These are phyloP conservation scores for Cheilosia vulpina DNA, from an alignment of 2,888 invertebrate genomes.

Conservation along the genomic window DNA sequence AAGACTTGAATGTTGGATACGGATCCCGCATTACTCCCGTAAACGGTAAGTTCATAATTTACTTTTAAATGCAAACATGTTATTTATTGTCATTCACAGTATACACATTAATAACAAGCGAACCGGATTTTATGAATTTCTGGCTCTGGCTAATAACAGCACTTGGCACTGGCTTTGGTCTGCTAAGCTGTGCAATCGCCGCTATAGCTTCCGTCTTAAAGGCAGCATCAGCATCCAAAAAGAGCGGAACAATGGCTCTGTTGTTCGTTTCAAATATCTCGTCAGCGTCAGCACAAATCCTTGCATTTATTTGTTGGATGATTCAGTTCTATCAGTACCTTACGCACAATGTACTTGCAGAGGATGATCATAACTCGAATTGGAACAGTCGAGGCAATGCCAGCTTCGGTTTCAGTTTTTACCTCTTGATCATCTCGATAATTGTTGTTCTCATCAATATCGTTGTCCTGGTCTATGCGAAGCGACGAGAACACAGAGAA, in stretches of 20 bases:
- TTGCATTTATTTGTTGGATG: slow-evolving; percentile 92
- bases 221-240: slow-evolving; percentile 82
- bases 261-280: slow-evolving; percentile 81
- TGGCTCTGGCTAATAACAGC: slow-evolving; percentile 83
- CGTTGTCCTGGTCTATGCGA: slow-evolving; percentile 80
- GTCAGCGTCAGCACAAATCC: slow-evolving; percentile 89
- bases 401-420: slow-evolving; percentile 94
- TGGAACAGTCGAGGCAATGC: slow-evolving; percentile 94
- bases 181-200: slow-evolving; percentile 82
- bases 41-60: slow-evolving; percentile 86
- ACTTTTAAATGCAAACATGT: background rate
- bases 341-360: slow-evolving; percentile 91
- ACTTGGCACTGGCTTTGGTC: slow-evolving; percentile 82
- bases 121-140: slow-evolving; percentile 81
- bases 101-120: slow-evolving; percentile 80
- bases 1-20: slow-evolving; percentile 91
- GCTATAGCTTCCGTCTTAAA: slow-evolving; percentile 83
- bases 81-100: slow-evolving; percentile 76
- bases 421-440: slow-evolving; percentile 83
- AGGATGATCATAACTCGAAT: slow-evolving; percentile 90
- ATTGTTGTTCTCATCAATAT: slow-evolving; percentile 82
- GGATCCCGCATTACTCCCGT: slow-evolving; percentile 91
- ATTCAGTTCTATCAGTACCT: slow-evolving; percentile 92
- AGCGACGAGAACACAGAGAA: slow-evolving; percentile 79
- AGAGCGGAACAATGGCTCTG: slow-evolving; percentile 81